A percentile compares a stretch with the other conserved stretches of the same genome.
phyloP scores from a whole-genome alignment of 1,140 invertebrate genomes.

The Physella acuta region DNA sequence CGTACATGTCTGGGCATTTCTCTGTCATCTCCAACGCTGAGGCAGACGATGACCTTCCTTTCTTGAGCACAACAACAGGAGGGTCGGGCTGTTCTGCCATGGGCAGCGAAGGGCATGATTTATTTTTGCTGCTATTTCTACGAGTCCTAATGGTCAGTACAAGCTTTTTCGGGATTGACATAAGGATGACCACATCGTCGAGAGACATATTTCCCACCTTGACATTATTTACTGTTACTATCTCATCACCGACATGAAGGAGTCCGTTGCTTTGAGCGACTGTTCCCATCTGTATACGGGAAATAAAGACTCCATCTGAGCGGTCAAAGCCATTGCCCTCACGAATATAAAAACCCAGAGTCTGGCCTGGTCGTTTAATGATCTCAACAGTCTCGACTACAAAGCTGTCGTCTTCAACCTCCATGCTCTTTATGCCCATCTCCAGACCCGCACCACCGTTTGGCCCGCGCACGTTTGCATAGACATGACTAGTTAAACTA shows the following conservation, averaged over 20 bases:
- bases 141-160: slow-evolving; percentile 81
- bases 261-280: slow-evolving; percentile 91
- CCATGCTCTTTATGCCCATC: slow-evolving; percentile 59
- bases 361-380: slow-evolving; percentile 97
- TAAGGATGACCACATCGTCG: slow-evolving; percentile 98
- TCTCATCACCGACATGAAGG: slow-evolving; percentile 97
- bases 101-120: slow-evolving; percentile 53
- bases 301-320: slow-evolving; percentile 96
- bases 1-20: slow-evolving; percentile 71
- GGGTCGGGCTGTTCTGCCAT: slow-evolving; percentile 70
- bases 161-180: slow-evolving; percentile 95
- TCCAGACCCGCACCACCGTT: slow-evolving; percentile 40
- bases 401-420: slow-evolving; percentile 54
- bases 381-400: slow-evolving; percentile 95
- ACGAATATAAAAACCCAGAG: slow-evolving; percentile 94
- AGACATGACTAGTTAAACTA: neutral
- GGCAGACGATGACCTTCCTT: slow-evolving; percentile 62
- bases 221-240: slow-evolving; percentile 94
- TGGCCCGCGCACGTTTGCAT: neutral
- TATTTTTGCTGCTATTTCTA: slow-evolving; percentile 54
- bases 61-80: slow-evolving; percentile 90
- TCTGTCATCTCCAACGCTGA: slow-evolving; percentile 72
- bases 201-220: slow-evolving; percentile 96
- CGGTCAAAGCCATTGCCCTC: slow-evolving; percentile 93
- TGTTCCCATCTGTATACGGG: slow-evolving; percentile 79